Base-by-base conservation (phyloP, 2,888 invertebrate genomes). In the Drosophila neonasuta region DNA sequence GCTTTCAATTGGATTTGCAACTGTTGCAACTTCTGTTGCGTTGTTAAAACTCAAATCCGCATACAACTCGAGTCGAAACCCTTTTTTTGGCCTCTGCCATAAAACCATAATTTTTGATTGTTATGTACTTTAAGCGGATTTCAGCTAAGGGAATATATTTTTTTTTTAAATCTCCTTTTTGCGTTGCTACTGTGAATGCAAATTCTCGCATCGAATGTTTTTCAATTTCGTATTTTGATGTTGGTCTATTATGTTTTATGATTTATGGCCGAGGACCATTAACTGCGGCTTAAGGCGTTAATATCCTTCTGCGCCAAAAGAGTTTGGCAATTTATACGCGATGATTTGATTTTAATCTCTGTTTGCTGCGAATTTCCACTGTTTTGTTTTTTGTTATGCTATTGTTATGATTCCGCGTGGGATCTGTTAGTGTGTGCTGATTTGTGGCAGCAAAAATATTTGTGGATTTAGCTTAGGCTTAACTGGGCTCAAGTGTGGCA, bases 101-200 rank as follows among this genome's bases (percentile, higher is more conserved):
- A 72, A 83, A 73, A 80, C 68, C 83, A 86, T 82, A 73, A 80
- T 84, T 70, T 80, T 74, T 80, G 72, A 82, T 82, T 86, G 81
- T 83, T 68, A 74, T 77, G 69, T 75, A 69, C 77, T 86, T 82
- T 74, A 81, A 81, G 77, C 68, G 70, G 79, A 78, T 78, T 78
- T 70, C 9, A 15, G 10, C 42, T 15, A 29, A n/a, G 50, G 42
- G 10, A 34, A 36, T 8, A 32, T 44, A 15, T 32, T 20, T 42
- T 41, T 51, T 45, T 48, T 36, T 17, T 58, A 24, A 24, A 24
- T 36, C 30, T 55, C 7, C 13, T 10, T 46, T 29, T 42, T 7
- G 1, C 15, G 2, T 2, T 1, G 24, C 15, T 42, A 11, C n/a
- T 9, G 8, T 32, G 7, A 29, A 75, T 71, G 77, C 68, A 71